Percentiles rank a stretch among this genome's conserved stretches.
These are phyloP conservation scores for Conus ventricosus DNA, from an alignment of 1,140 invertebrate species.

Conservation along the genomic window DNA sequence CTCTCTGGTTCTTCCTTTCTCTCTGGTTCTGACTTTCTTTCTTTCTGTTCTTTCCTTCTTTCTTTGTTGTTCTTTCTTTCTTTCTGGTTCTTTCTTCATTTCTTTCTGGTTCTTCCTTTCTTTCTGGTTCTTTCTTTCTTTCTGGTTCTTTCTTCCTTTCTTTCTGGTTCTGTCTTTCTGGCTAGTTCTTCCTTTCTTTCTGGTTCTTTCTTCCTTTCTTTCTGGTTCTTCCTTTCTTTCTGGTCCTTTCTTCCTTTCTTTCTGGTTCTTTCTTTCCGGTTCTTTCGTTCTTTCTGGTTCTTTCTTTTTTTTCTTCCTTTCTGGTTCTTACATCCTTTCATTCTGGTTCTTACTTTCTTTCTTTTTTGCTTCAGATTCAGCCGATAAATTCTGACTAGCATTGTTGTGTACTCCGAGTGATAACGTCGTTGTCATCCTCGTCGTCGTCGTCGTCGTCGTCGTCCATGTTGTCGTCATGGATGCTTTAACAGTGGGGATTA, in stretches of 20 bases:
- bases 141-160: no score
- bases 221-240: no score
- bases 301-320: background rate
- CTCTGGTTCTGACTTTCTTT: background rate
- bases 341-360: background rate
- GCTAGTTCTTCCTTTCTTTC: no score
- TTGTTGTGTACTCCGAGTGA: background rate
- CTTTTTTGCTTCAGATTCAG: background rate
- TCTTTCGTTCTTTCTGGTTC: background rate
- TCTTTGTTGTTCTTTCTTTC: background rate
- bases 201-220: no score
- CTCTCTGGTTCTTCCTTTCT: background rate
- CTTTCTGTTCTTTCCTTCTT: background rate
- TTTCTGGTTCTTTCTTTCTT: no score
- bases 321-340: background rate
- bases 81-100: background rate
- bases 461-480: no score
- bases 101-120: no score
- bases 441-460: background rate
- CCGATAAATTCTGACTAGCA: background rate
- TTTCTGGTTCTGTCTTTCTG: no score
- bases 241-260: no score
- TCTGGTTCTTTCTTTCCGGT: no score
- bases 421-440: background rate
- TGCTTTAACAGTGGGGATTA: background rate